Evolutionary conservation across 2,113 vertebrate species (phyloP).

Genomic region (Hypocryptadius cinnamomeus): DNA sequence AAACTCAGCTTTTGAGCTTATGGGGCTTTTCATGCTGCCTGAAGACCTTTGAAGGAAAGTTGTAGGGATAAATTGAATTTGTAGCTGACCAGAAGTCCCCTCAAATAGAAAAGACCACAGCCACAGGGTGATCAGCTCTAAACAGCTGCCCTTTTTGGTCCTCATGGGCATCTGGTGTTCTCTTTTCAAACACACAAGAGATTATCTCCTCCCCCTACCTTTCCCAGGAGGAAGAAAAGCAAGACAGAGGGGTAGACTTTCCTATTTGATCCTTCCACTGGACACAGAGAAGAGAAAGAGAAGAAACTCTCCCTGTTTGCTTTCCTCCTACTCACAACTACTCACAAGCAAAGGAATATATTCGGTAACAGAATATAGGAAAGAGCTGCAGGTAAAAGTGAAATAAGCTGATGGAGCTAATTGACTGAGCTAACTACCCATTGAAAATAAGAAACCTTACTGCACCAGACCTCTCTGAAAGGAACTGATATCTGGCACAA

Average conservation of each 20-base stretch:
- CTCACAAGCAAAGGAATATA: background rate
- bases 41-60: background rate
- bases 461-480: background rate
- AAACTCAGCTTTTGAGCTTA: background rate
- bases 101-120: background rate
- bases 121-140: background rate
- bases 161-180: background rate
- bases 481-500: background rate
- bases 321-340: background rate
- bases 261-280: background rate
- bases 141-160: background rate
- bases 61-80: background rate
- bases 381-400: background rate
- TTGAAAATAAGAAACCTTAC: background rate
- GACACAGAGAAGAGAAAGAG: background rate
- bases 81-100: background rate
- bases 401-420: background rate
- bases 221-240: background rate
- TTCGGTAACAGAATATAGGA: rapidly evolving
- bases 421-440: background rate
- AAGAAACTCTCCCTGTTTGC: background rate
- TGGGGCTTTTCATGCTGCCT: background rate
- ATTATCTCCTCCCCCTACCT: too few relatives aligned
- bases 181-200: background rate
- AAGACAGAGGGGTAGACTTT: background rate